A percentile compares a stretch with the other conserved stretches of the same genome.
phyloP scores from a whole-genome alignment of 1,140 invertebrate genomes.

The Ostrea edulis region DNA sequence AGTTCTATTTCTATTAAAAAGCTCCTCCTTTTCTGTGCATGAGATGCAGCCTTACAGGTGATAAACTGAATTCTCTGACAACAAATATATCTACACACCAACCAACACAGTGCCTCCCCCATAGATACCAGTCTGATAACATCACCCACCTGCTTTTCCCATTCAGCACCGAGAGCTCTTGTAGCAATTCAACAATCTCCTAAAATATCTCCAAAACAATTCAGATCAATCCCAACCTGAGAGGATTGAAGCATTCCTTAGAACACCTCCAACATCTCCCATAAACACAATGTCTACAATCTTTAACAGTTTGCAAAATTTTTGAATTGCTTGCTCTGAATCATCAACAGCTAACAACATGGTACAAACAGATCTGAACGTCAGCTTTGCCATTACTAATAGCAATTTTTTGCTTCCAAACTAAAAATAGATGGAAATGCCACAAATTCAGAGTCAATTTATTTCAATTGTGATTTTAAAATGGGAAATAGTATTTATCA shows the following conservation, averaged over 20 bases:
- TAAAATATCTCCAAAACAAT: slow-evolving; percentile 28
- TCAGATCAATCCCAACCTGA: background rate
- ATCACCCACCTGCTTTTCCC: slow-evolving; percentile 22
- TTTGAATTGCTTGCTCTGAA: background rate
- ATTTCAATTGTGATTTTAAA: background rate
- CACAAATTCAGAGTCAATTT: background rate
- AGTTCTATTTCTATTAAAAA: background rate
- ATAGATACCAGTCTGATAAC: background rate
- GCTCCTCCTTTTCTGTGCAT: too few species aligned
- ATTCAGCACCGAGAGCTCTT: slow-evolving; percentile 21
- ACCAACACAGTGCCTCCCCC: background rate
- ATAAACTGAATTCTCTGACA: too few species aligned
- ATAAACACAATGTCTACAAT: background rate
- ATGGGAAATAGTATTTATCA: background rate
- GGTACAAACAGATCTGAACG: background rate
- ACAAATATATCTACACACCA: too few species aligned
- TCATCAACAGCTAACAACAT: background rate
- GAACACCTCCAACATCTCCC: background rate
- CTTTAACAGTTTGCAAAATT: slow-evolving; percentile 1
- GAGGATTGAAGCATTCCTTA: background rate
- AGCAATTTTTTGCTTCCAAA: background rate
- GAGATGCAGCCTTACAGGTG: too few species aligned
- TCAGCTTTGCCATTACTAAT: background rate
- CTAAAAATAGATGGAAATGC: background rate
- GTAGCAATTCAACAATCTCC: slow-evolving; percentile 1